These are phyloP conservation scores for Gonioctena quinquepunctata DNA, from an alignment of 1,140 invertebrate genomes.

Conservation along the genomic window DNA sequence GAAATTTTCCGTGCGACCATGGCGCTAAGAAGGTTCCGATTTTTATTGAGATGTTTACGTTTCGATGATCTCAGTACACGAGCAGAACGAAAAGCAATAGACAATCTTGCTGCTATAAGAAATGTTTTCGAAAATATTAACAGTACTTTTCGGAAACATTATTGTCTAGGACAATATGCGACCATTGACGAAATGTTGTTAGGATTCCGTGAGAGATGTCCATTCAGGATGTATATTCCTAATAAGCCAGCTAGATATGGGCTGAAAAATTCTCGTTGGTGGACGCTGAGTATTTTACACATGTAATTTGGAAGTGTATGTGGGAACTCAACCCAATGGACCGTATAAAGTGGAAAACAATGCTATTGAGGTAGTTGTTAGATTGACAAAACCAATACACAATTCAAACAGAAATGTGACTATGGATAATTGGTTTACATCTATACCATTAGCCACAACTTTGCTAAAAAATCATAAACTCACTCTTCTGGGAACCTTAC, in stretches of 20 bases:
- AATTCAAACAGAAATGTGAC: constrained; percentile 1
- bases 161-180: no score
- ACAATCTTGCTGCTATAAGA: no score
- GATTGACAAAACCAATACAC: not conserved
- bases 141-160: no score
- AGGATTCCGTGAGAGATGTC: constrained; percentile 50
- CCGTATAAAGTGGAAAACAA: not conserved
- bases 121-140: no score
- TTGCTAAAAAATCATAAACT: not conserved
- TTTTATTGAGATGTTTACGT: no score
- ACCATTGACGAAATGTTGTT: constrained; percentile 55
- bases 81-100: no score
- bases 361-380: not conserved
- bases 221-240: constrained; percentile 56
- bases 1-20: no score
- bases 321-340: constrained; percentile 32
- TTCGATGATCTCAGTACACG: no score
- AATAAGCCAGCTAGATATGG: constrained; percentile 58
- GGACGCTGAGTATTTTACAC: constrained; percentile 37
- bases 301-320: constrained; percentile 43
- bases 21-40: no score
- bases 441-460: not conserved
- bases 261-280: constrained; percentile 31
- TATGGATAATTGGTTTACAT: constrained; percentile 14
- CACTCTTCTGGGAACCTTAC: constrained; percentile 1